These are phyloP conservation scores for Tursiops truncatus DNA, from an alignment of 2,113 vertebrate species.

Conservation along the genomic window DNA sequence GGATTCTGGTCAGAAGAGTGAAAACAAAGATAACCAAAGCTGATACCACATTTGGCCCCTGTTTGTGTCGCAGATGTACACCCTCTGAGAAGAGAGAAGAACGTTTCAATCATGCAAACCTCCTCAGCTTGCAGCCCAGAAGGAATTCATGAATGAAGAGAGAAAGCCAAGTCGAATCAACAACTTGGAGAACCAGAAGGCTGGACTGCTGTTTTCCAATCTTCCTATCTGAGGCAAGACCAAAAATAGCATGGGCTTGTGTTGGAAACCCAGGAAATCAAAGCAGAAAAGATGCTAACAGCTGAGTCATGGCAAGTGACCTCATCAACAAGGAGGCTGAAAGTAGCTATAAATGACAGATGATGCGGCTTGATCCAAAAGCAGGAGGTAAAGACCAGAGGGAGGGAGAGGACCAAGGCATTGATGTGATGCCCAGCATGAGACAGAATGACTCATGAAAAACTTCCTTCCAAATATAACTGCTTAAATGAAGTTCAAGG, in stretches of 20 bases:
- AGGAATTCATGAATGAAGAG: constrained; percentile 31
- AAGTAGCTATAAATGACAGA: not conserved
- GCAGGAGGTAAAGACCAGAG: not conserved
- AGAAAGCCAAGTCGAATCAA: not conserved
- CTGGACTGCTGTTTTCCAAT: not conserved
- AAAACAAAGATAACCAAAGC: not conserved
- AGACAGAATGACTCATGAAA: not conserved
- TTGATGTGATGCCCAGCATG: fast-evolving
- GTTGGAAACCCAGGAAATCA: constrained; percentile 30
- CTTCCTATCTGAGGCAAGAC: not conserved
- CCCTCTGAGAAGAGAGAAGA: not conserved
- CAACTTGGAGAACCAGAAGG: constrained; percentile 1
- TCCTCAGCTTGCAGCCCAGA: not conserved
- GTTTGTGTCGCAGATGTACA: not conserved
- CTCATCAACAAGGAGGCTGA: not conserved
- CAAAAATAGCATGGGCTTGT: constrained; percentile 10
- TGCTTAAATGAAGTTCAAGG: not conserved
- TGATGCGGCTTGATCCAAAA: not conserved
- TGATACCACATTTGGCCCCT: not conserved
- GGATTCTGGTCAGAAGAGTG: not conserved
- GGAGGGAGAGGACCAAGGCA: not conserved
- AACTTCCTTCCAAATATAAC: not conserved
- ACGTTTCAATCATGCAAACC: not conserved
- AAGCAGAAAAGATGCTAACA: not conserved
- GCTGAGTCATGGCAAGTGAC: constrained; percentile 45